Evolutionary conservation across 2,113 vertebrate species (phyloP), one percentile per base, ranked within the genome.

Genomic region (Collichthys lucidus): DNA sequence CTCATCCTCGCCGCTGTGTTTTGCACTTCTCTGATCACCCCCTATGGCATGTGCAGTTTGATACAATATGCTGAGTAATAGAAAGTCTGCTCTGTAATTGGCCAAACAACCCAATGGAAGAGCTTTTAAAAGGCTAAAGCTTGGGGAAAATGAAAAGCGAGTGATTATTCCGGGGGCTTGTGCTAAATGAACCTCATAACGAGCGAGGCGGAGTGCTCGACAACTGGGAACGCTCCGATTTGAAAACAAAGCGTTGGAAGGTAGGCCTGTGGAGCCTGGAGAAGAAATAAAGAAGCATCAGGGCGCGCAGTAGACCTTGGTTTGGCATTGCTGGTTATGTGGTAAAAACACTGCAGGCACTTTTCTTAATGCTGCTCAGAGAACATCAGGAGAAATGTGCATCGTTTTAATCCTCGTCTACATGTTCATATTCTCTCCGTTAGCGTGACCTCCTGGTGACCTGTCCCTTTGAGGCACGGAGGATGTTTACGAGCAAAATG

Each of bases 181-280:
- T 87, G 86, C 64, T 91, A 89, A 92, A 92, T 85, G 87, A 90
- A 83, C 47, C 93, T 83, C 70, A 52, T 93, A 93, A 93, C 44
- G 82, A 93, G 82, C 44, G 49, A 83, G 86, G 86, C 77, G 59
- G 88, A 80, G 87, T 29, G 83, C 44, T 5, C 62, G 85, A 79
- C 91, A 62, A 78, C 31, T 73, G 87, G 89, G 84, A 90, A 69
- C 59, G 1, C 77, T 88, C 60, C 1, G 14, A 64, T 74, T 84
- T 84, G 42, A 68, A 79, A 89, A 90, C 82, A 82, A 77, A 73
- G 75, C 76, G 1, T 26, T 11, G 42, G 71, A 64, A 60, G 52
- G 46, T 63, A 24, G 56, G 56, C 63, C 46, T 44, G 35, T 35
- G 56, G 74, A 74, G 82, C 77, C 19, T 22, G 2, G 66, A 66